A percentile compares a stretch with the other conserved stretches of the same genome.
Conservation (phyloP, 2,888 invertebrate species). For the Megaustenia siamemsis region DNA sequence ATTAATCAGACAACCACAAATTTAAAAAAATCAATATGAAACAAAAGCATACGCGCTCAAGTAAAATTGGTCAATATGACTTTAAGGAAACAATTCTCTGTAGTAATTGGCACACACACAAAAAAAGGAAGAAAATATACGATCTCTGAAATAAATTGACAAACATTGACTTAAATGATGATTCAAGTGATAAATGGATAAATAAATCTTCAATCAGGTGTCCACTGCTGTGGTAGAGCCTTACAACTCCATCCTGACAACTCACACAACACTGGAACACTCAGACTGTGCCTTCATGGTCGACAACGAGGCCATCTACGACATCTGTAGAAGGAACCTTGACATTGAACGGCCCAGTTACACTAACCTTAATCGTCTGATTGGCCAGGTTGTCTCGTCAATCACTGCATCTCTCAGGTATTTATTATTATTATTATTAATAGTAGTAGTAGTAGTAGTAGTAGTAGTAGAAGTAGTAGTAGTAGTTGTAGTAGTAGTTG, state of each 20-base stretch:
- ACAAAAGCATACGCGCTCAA: too few species aligned
- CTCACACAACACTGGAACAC: slow-evolving; percentile 87
- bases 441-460: too few species aligned
- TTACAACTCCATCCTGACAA: slow-evolving; percentile 72
- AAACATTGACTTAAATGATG: background rate
- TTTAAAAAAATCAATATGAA: too few species aligned
- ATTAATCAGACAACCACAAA: too few species aligned
- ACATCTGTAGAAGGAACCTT: slow-evolving; percentile 90
- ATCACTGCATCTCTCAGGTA: slow-evolving; percentile 80
- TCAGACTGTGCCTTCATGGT: slow-evolving; percentile 98
- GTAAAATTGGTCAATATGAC: too few species aligned
- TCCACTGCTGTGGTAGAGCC: slow-evolving; percentile 57
- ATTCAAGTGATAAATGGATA: background rate
- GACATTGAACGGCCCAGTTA: slow-evolving; percentile 92
- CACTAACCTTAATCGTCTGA: slow-evolving; percentile 93
- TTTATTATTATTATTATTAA: too few species aligned
- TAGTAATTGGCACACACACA: background rate
- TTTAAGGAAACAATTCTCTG: too few species aligned
- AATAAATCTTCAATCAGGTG: slow-evolving; percentile 55
- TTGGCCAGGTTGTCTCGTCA: slow-evolving; percentile 88
- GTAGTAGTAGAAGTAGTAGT: too few species aligned
- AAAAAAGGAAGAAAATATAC: background rate
- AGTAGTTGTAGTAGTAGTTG: too few species aligned
- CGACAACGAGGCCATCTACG: too few species aligned
- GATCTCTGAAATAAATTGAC: background rate